Evolutionary conservation across 2,888 invertebrate genomes (phyloP), one percentile per base, ranked within the genome.

Genomic region (Hypomecis atomaria): DNA sequence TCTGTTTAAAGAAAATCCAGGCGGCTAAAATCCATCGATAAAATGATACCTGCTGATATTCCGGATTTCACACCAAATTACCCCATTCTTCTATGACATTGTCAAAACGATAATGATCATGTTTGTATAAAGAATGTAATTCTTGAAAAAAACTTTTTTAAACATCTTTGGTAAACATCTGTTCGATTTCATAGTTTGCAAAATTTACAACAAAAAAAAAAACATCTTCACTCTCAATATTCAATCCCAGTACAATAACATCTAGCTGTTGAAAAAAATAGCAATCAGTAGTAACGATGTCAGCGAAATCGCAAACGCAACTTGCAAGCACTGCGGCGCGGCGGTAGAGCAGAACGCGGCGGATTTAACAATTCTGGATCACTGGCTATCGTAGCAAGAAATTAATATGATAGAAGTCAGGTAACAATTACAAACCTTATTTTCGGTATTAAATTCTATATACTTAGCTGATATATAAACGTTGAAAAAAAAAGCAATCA

Each of bases 261-360:
- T 54, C 10, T 67, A 61, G 60, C 67, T 48, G 54, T 66, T 57
- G 47, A 37, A 63, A 81, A 81, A 81, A 77, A 80, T 78, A 77
- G 76, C 74, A 77, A 78, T 89, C 89, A 89, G 90, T 85, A 80
- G 84, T 83, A 83, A 75, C 81, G 66, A 68, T 77, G 84, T 90
- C 90, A 87, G 90, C 91, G 74, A 80, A 90, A 88, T 90, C 90
- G 89, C 81, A 84, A 88, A 86, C 84, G 86, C 86, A 89, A 89
- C 89, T 90, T 89, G 84, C 81, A 78, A 70, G 83, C 81, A 78
- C 70, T 50, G 50, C 52, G 33, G 5, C 81, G 79, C 81, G 79
- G 67, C 75, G 79, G 67, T 75, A 77, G 79, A 80, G 85, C 86
- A 84, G 80, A 86, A 85, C 87, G 83, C 63, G 58, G 59, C 71